These are phyloP conservation scores for Hippopotamyrus pictus DNA, from an alignment of 2,797 vertebrate species.

Conservation along the genomic window DNA sequence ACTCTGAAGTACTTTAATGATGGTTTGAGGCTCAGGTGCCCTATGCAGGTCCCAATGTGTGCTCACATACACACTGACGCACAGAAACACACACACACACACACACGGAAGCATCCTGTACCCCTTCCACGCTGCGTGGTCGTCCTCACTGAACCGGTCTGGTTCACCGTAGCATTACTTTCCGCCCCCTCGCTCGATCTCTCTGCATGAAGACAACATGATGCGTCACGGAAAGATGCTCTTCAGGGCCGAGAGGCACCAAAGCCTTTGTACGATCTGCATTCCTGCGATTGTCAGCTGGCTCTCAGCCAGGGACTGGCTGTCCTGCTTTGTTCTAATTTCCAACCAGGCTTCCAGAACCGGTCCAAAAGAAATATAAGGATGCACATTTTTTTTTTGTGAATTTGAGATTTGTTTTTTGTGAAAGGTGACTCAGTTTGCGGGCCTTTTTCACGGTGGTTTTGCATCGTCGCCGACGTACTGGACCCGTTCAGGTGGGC, in stretches of 20 bases:
- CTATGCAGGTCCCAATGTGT: not conserved
- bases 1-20: not conserved
- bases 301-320: not conserved
- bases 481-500: not conserved
- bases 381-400: not conserved
- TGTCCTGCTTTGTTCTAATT: conserved; percentile 1
- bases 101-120: not conserved
- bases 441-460: not conserved
- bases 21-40: not conserved
- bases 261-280: not conserved
- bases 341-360: not conserved
- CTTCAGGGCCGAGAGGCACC: not conserved
- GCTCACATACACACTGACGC: not conserved
- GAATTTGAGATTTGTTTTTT: not conserved
- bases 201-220: not conserved
- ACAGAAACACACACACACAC: not conserved
- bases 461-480: not conserved
- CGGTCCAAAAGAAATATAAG: not conserved
- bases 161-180: not conserved
- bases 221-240: not conserved
- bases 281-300: not conserved
- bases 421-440: not conserved
- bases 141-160: not conserved
- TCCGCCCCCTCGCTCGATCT: not conserved
- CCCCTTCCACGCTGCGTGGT: not conserved